A percentile compares a stretch with the other conserved stretches of the same genome.
Conservation (phyloP, 2,888 invertebrate genomes). For the Liodrosophila aerea region DNA sequence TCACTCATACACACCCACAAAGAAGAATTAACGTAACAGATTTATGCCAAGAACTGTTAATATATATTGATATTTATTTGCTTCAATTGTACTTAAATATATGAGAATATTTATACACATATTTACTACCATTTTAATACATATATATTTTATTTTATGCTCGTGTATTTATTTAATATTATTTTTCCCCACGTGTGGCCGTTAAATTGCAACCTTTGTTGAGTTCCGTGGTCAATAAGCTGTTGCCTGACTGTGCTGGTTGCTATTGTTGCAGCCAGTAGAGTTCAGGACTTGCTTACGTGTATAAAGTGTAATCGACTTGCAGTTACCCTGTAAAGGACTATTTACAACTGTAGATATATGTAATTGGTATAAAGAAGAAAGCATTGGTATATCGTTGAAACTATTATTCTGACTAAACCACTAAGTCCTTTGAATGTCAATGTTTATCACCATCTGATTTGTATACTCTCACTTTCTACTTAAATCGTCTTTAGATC, state of each 20-base stretch:
- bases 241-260: constrained; percentile 5
- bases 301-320: constrained; percentile 1
- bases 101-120: constrained; percentile 7
- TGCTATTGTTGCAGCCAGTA: constrained; percentile 11
- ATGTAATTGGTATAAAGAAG: no score
- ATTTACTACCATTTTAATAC: constrained; percentile 1
- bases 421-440: no score
- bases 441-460: no score
- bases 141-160: neutral
- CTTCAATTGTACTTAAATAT: no score
- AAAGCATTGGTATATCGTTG: no score
- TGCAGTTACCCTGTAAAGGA: neutral
- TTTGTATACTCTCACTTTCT: no score
- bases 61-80: constrained; percentile 52
- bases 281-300: no score
- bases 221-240: constrained; percentile 31
- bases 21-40: constrained; percentile 48
- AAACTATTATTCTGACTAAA: no score
- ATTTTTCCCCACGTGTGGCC: neutral
- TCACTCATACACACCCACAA: constrained; percentile 10
- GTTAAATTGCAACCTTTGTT: constrained; percentile 50
- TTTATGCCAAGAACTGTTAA: constrained; percentile 50
- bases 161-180: neutral
- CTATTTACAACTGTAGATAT: neutral
- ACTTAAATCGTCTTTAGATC: no score